A percentile compares a stretch with the other conserved stretches of the same genome.
Evolutionary conservation across 2,888 invertebrate genomes (phyloP).

Genomic region (Andrena fulva): DNA sequence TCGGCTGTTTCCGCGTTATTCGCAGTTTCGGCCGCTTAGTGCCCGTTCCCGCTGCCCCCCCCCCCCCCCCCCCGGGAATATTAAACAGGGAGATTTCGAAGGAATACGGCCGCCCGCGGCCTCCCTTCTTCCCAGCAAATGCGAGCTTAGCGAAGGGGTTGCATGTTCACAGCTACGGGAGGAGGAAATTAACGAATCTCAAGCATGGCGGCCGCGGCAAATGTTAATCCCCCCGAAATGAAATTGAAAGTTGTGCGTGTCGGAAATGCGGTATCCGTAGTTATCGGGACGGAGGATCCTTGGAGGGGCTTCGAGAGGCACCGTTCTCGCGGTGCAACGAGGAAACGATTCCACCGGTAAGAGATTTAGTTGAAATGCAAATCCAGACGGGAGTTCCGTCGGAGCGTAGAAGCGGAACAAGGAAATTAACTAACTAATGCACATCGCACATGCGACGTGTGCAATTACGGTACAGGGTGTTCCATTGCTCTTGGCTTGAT

Average conservation of each 20-base stretch:
- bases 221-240: not conserved
- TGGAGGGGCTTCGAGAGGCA: not conserved
- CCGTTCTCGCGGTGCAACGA: not conserved
- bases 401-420: conserved; percentile 14
- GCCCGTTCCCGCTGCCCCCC: not conserved
- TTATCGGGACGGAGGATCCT: not conserved
- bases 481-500: not conserved
- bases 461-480: conserved; percentile 12
- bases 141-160: conserved; percentile 1
- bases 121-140: not conserved
- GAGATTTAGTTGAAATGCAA: conserved; percentile 36
- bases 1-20: conserved; percentile 5
- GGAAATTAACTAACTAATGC: conserved; percentile 32
- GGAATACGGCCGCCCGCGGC: not conserved
- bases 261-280: not conserved
- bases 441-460: conserved; percentile 9
- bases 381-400: conserved; percentile 6
- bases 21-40: conserved; percentile 16
- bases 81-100: conserved; percentile 37
- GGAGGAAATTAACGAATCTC: conserved; percentile 42
- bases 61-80: conserved; percentile 11
- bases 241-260: not conserved
- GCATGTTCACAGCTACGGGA: no score
- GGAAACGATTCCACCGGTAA: conserved; percentile 26
- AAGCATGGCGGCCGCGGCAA: not conserved